Percentiles rank a stretch among this genome's conserved stretches.
phyloP scores from a whole-genome alignment of 2,797 vertebrate species.

The Lepus townsendii region DNA sequence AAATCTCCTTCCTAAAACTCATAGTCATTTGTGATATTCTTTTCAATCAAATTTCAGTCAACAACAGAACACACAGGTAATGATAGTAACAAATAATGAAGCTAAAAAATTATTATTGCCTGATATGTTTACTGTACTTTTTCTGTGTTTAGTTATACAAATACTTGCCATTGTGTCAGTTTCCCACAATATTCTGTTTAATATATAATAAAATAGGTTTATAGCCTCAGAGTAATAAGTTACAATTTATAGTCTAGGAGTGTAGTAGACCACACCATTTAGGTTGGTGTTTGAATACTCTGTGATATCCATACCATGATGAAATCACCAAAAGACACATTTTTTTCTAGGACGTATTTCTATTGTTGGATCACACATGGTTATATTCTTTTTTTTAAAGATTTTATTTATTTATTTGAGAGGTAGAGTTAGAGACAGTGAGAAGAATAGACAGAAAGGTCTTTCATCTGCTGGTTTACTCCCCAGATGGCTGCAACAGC shows the following conservation, averaged over 20 bases:
- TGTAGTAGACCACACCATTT: background rate
- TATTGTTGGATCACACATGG: background rate
- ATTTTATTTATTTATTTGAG: too few species aligned
- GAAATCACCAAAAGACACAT: background rate
- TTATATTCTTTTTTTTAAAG: background rate
- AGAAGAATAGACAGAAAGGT: too few species aligned
- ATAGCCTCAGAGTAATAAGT: background rate
- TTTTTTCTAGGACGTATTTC: background rate
- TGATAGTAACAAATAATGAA: background rate
- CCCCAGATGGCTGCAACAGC: too few species aligned
- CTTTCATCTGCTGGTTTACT: too few species aligned
- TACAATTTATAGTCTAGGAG: background rate
- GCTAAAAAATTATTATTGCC: too few species aligned
- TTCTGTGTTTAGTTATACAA: background rate
- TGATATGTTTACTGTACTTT: too few species aligned
- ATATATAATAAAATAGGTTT: background rate
- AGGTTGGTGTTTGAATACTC: background rate
- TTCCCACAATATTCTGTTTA: too few species aligned
- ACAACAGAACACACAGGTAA: background rate
- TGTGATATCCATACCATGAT: background rate
- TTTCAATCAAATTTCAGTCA: background rate
- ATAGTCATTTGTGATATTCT: background rate
- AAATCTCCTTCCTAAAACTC: slow-evolving; percentile 34
- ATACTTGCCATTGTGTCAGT: background rate
- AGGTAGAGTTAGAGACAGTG: too few species aligned